Evolutionary conservation across 1,140 invertebrate species (phyloP), one percentile per base, ranked within the genome.

Genomic region (Ridgeia piscesae): DNA sequence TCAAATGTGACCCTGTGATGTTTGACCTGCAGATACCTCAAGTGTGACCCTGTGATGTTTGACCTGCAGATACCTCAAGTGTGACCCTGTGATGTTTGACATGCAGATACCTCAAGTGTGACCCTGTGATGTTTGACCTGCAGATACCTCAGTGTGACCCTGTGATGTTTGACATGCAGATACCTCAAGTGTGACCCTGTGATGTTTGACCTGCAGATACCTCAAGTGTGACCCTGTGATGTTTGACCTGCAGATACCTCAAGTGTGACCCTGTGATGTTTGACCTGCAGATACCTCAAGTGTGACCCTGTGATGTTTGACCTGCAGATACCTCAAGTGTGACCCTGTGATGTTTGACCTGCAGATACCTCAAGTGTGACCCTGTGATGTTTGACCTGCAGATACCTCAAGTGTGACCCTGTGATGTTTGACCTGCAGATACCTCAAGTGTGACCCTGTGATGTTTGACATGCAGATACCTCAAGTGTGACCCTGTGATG

Each of bases 221-320:
- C n/a, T 33, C n/a, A 89, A 33, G 88, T 89, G 34, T 33, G 34
- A 89, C 8, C 48, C 27, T 48, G 42, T 48, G 9, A 33, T 42
- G 34, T 48, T 35, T 33, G 11, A 91, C 34, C 34, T 48, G 31
- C 92, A 96, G 96, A 96, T 99, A 99, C 96, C 96, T 99, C 92
- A 98, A 99, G 95, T 98, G 98, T 95, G 98, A 99, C 96, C 96
- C 99, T 2, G 97, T 97, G 93, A 97, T 97, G 4, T 98, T 98
- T 95, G 98, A 99, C 95, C 96, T 99, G 35, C 98, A 96, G 96
- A 96, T 99, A 99, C 96, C 96, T 99, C 92, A 98, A 99, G 42
- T 42, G 42, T 42, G 42, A 42, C 42, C 42, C 42, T 42, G 42
- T 4, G 4, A 42, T 42, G 42, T 42, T n/a, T 42, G 42, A n/a